Evolutionary conservation across 2,113 vertebrate species (phyloP).

Genomic region (Ptilonorhynchus violaceus): DNA sequence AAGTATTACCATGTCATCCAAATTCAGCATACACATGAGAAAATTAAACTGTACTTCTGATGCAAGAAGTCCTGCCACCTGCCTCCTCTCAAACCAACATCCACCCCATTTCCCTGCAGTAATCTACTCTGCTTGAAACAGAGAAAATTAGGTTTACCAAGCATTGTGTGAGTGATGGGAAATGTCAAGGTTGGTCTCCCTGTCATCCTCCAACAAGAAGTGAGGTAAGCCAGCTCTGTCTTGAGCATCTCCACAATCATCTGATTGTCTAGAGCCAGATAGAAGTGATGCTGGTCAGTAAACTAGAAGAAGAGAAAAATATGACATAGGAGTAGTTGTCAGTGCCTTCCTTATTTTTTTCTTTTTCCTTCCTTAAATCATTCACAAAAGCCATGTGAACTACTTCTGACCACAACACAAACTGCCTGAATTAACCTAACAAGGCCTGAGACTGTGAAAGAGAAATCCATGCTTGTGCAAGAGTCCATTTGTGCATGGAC

Average conservation of each 20-base stretch:
- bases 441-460: background rate
- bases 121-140: background rate
- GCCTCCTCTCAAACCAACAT: background rate
- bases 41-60: background rate
- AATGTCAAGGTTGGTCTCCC: conserved; percentile 93
- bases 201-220: conserved; percentile 96
- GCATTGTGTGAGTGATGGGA: conserved; percentile 93
- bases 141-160: conserved; percentile 72
- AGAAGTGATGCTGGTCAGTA: conserved; percentile 97
- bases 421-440: background rate
- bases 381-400: background rate
- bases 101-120: background rate
- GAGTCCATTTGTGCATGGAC: background rate
- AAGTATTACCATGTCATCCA: background rate
- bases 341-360: background rate
- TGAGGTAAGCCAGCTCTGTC: conserved; percentile 92
- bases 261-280: conserved; percentile 95
- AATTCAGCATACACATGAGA: background rate
- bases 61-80: background rate
- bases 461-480: background rate
- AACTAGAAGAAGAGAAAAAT: conserved; percentile 78
- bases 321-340: background rate
- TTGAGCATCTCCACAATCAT: conserved; percentile 99
- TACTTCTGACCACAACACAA: background rate
- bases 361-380: background rate